Conservation (phyloP, 2,888 invertebrate species). For the Parnassius glacialis region DNA sequence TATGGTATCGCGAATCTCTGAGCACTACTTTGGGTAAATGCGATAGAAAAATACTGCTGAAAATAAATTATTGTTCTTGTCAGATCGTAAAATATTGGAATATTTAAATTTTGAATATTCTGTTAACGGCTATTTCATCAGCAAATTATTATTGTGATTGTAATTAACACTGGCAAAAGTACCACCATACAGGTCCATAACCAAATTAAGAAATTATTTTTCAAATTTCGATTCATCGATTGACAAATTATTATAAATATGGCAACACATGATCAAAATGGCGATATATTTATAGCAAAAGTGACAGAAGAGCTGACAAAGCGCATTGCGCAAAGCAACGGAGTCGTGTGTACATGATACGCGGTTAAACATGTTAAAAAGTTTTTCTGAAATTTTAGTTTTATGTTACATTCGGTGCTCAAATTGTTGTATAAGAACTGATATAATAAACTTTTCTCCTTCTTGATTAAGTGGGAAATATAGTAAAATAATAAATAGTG, state of each 20-base stretch:
- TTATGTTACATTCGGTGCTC: constrained; percentile 86
- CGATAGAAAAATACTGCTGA: too few relatives aligned
- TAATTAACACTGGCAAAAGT: too few relatives aligned
- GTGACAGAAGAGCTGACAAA: constrained; percentile 43
- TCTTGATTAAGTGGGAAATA: constrained; percentile 85
- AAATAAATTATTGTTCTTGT: too few relatives aligned
- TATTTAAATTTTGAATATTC: too few relatives aligned
- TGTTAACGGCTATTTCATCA: too few relatives aligned
- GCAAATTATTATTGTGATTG: too few relatives aligned
- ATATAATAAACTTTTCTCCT: constrained; percentile 87
- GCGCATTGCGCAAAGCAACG: constrained; percentile 60
- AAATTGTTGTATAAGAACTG: constrained; percentile 86
- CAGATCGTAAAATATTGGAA: too few relatives aligned
- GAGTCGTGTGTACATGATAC: constrained; percentile 75
- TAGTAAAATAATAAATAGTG: constrained; percentile 74
- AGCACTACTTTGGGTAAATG: too few relatives aligned
- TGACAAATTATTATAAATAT: constrained; percentile 14
- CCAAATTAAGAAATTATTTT: too few relatives aligned
- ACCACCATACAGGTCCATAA: too few relatives aligned
- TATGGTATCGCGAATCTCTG: too few relatives aligned
- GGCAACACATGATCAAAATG: constrained; percentile 56
- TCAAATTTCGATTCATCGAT: neutral
- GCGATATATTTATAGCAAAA: constrained; percentile 44
- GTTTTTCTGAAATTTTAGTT: constrained; percentile 85
- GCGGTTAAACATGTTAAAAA: constrained; percentile 87